Percentiles rank a stretch among this genome's conserved stretches.
These are phyloP conservation scores for Alviniconcha marisindica DNA, from an alignment of 1,140 invertebrate species.

Conservation along the genomic window DNA sequence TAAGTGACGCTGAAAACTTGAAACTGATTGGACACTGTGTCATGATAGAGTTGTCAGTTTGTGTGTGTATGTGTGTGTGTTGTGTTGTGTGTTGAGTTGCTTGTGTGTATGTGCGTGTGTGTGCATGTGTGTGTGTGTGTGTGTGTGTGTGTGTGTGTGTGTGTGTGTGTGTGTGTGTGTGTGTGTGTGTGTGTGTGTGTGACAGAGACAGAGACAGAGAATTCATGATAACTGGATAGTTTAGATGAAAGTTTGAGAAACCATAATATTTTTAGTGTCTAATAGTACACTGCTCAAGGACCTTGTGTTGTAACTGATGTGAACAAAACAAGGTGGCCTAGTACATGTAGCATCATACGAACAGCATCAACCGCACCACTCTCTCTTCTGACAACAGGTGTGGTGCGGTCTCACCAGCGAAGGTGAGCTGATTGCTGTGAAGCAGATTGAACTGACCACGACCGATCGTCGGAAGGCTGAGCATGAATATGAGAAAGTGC, in stretches of 20 bases:
- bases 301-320: too few relatives aligned
- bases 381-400: slow-evolving; percentile 62
- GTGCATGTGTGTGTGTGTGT: not conserved
- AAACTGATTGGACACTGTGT: too few relatives aligned
- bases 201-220: too few relatives aligned
- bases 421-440: slow-evolving; percentile 75
- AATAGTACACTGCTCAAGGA: too few relatives aligned
- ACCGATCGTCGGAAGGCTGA: slow-evolving; percentile 69
- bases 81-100: not conserved
- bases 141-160: not conserved
- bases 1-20: too few relatives aligned
- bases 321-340: too few relatives aligned
- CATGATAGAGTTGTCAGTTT: too few relatives aligned
- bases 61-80: not conserved
- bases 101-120: not conserved
- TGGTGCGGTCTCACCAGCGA: slow-evolving; percentile 74
- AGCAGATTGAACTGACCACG: slow-evolving; percentile 75
- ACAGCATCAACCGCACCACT: too few relatives aligned
- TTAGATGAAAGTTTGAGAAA: too few relatives aligned
- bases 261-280: too few relatives aligned
- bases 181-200: not conserved
- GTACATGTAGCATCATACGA: too few relatives aligned
- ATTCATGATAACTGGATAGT: too few relatives aligned
- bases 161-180: not conserved
- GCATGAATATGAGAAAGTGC: slow-evolving; percentile 74